Percentiles rank a stretch among this genome's conserved stretches.
Evolutionary conservation across 1,140 invertebrate species (phyloP).

Genomic region (Lordiphosa clarofinis): DNA sequence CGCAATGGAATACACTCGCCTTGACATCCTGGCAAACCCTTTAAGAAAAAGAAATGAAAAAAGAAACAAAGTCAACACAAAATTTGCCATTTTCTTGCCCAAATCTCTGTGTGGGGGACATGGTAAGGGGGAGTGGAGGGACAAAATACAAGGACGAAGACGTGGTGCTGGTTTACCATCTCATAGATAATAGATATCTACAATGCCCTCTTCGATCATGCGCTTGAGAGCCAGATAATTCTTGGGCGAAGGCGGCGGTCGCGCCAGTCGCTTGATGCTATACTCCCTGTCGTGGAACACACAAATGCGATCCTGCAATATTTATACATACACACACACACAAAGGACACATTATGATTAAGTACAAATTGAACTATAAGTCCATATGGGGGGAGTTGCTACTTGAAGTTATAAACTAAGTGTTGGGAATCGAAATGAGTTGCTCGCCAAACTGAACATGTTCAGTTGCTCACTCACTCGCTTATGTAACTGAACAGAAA

Average conservation of each 20-base stretch:
- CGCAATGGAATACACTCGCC: conserved; percentile 82
- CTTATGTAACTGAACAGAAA: too few relatives aligned
- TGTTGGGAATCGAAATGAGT: too few relatives aligned
- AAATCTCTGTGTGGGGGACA: conserved; percentile 16
- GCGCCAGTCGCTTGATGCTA: conserved; percentile 64
- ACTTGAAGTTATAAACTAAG: too few relatives aligned
- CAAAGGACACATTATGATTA: not conserved
- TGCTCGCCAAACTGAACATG: too few relatives aligned
- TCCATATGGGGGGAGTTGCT: too few relatives aligned
- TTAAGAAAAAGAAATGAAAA: conserved; percentile 79
- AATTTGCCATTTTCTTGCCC: conserved; percentile 44
- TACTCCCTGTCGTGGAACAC: conserved; percentile 70
- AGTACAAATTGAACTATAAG: too few relatives aligned
- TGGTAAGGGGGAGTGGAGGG: too few relatives aligned
- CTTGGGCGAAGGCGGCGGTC: conserved; percentile 69
- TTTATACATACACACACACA: conserved; percentile 25
- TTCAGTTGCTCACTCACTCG: too few relatives aligned
- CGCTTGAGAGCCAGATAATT: conserved; percentile 71
- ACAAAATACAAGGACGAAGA: too few relatives aligned
- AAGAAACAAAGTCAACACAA: conserved; percentile 78
- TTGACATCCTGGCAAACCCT: conserved; percentile 81
- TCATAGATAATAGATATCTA: conserved; percentile 72
- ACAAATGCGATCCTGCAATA: conserved; percentile 76
- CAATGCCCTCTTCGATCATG: conserved; percentile 70
- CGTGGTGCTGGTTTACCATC: conserved; percentile 7